Percentiles rank a stretch among this genome's conserved stretches.
Evolutionary conservation across 1,140 invertebrate species (phyloP).

Genomic region (Mylabris phalerata): DNA sequence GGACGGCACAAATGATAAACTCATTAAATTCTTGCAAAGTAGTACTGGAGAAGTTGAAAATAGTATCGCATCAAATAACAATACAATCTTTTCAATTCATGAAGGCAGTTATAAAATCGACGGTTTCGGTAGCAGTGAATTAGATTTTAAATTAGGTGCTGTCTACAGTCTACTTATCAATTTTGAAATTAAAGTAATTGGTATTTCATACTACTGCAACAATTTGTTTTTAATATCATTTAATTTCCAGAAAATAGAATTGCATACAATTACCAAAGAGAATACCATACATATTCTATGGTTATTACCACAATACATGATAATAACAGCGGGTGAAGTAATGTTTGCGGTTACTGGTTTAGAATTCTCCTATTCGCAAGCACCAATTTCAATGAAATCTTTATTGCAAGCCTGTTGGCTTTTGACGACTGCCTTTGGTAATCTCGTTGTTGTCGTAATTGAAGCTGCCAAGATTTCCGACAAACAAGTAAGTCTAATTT

Average conservation of each 20-base stretch:
- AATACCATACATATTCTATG: constrained; percentile 74
- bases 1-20: too few species aligned
- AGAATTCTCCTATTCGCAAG: constrained; percentile 87
- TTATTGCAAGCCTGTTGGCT: constrained; percentile 85
- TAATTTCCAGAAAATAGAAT: constrained; percentile 15
- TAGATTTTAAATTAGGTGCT: background rate
- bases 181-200: background rate
- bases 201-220: background rate
- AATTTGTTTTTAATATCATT: background rate
- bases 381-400: constrained; percentile 88
- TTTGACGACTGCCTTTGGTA: constrained; percentile 83
- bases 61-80: too few species aligned
- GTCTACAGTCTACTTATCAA: background rate
- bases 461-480: constrained; percentile 54
- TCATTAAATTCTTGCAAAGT: too few species aligned
- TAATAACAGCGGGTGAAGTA: constrained; percentile 76
- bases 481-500: constrained; percentile 49
- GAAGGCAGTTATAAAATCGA: background rate
- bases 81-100: background rate
- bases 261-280: constrained; percentile 49
- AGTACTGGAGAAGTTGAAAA: too few species aligned
- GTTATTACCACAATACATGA: constrained; percentile 80
- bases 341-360: constrained; percentile 88
- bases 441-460: constrained; percentile 82
- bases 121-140: background rate